Base-by-base conservation (phyloP, 2,113 vertebrate species). In the Synchiropus splendidus region DNA sequence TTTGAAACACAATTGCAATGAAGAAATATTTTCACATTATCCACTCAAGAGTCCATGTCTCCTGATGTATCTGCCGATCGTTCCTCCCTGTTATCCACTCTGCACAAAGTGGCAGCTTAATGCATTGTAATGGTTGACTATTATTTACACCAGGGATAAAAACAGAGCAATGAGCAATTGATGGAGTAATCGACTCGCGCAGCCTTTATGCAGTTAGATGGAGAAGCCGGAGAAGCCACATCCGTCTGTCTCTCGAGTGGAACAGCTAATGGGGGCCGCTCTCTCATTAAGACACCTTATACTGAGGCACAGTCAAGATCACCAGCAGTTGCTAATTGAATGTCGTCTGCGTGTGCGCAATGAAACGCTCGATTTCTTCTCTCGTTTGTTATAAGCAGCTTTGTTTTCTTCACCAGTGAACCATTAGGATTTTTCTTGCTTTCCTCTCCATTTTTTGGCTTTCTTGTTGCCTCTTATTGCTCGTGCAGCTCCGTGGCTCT, bases 281-380 rank as follows among this genome's bases (percentile, higher is more conserved):
- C 74, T 83, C 80, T 83, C 80, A 77, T 80, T 81, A 79, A 77
- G 77, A 72, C 65, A 77, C 77, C 78, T 81, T 77, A 73, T 77
- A 78, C 65, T 67, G 67, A 48, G 47, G 47, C 54, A 64, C 64
- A 61, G 59, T 72, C 68, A 58, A 70, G 64, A 77, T 73, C 75
- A 76, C 73, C 68, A 78, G 67, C 67, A 72, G 72, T 74, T 70
- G 72, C 74, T 80, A 79, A 81, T 79, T 79, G 78, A 80, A 78
- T 79, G 75, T 79, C 68, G 75, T 78, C 74, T 75, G 72, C 69
- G 47, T 61, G 50, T 62, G 63, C 2, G 68, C 79, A 70, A 77
- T 77, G 71, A 82, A 75, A 75, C 45, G 72, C 69, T 74, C 65
- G 46, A 67, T 58, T 73, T 72, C 54, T 72, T 77, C 77, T 77